Evolutionary conservation across 2,888 invertebrate genomes (phyloP).

Genomic region (Hyalella azteca): DNA sequence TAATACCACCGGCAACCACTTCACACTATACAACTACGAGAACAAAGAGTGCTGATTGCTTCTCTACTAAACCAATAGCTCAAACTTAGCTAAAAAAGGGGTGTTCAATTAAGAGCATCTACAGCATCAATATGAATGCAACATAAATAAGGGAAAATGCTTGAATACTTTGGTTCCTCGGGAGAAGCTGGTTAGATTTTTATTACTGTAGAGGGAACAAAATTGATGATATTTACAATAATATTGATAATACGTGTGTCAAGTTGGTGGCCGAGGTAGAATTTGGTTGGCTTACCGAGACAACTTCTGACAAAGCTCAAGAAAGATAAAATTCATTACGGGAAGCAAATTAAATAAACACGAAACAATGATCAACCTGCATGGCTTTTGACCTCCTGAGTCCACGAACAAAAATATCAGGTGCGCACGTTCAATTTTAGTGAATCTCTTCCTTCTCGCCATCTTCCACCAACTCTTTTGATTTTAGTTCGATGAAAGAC

Average conservation of each 20-base stretch:
- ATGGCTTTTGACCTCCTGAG: not conserved
- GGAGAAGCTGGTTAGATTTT: not conserved
- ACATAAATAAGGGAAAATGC: constrained; percentile 8
- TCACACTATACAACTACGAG: constrained; percentile 29
- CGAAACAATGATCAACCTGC: too few species aligned
- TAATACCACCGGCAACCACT: constrained; percentile 33
- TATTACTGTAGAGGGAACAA: not conserved
- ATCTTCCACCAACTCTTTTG: constrained; percentile 2
- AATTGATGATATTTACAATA: constrained; percentile 21
- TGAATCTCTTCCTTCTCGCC: not conserved
- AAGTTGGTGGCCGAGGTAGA: constrained; percentile 37
- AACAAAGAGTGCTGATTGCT: constrained; percentile 10
- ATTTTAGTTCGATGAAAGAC: not conserved
- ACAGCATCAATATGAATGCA: constrained; percentile 15
- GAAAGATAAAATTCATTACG: constrained; percentile 24
- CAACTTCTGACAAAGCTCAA: constrained; percentile 34
- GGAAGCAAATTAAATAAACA: constrained; percentile 18
- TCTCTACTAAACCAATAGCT: constrained; percentile 10
- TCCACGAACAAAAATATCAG: not conserved
- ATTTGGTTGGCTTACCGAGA: constrained; percentile 36
- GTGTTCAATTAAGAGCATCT: not conserved
- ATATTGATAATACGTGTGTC: constrained; percentile 15
- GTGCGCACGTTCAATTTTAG: not conserved
- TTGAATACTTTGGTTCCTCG: constrained; percentile 21
- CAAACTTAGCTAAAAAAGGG: constrained; percentile 21